Evolutionary conservation across 2,888 invertebrate species (phyloP).

Genomic region (Plagodis dolabraria): DNA sequence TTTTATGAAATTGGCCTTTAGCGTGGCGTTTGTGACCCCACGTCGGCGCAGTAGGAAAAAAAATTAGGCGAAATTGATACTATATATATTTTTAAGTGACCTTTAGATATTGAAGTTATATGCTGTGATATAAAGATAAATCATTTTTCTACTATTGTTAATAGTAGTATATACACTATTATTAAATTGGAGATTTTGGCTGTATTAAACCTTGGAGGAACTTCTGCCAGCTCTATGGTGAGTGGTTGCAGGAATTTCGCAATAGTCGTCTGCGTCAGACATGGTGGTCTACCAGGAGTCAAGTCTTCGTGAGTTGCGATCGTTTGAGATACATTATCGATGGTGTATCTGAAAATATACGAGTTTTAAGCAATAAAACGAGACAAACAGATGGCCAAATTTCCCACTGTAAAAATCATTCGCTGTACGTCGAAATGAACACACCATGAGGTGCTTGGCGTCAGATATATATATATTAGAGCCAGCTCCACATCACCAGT

Average conservation of each 20-base stretch:
- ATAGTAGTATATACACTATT: background rate
- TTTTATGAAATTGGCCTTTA: too few species aligned
- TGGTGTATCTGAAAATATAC: conserved; percentile 52
- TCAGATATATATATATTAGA: too few species aligned
- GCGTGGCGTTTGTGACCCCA: too few species aligned
- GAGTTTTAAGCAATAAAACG: background rate
- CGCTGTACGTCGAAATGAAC: too few species aligned
- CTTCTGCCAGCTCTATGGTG: conserved; percentile 62
- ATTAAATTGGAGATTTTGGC: conserved; percentile 15
- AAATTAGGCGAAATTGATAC: too few species aligned
- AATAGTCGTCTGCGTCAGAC: conserved; percentile 76
- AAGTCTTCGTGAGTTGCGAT: conserved; percentile 66
- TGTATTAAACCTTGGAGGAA: conserved; percentile 58
- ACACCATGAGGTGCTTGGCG: too few species aligned
- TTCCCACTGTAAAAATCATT: background rate
- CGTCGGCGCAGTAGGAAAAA: too few species aligned
- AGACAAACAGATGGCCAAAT: background rate
- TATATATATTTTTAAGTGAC: too few species aligned
- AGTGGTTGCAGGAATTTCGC: conserved; percentile 76
- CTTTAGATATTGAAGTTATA: background rate
- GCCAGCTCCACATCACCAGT: too few species aligned
- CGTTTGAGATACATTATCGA: conserved; percentile 54
- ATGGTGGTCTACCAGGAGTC: conserved; percentile 70
- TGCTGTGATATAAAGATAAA: background rate
- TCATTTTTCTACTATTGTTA: background rate